Evolutionary conservation across 2,888 invertebrate genomes (phyloP), one percentile per base, ranked within the genome.

Genomic region (Agrochola lychnidis): DNA sequence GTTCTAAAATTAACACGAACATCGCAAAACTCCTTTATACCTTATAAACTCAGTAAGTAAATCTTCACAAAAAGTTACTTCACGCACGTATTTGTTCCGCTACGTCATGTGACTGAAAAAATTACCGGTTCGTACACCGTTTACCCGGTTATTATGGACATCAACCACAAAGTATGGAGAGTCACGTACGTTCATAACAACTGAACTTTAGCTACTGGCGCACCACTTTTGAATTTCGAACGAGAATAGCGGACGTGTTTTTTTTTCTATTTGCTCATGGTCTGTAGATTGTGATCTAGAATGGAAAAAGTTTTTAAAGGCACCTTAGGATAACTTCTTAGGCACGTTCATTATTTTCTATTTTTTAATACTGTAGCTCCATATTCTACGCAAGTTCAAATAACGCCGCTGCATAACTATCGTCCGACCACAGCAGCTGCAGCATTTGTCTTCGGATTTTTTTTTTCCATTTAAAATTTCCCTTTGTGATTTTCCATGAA

Each of bases 111-210:
- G 71, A 59, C 77, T 76, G 77, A 80, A 81, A 82, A 79, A 79
- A 59, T 73, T 85, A 80, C 77, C 73, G 72, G 79, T 81, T 73
- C 61, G 62, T 69, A 70, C 76, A 76, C 72, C 75, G 74, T 86
- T 88, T 81, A 81, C 73, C 68, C 76, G 25, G 81, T 86, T 84
- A 87, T 82, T 84, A 82, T 70, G 78, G 70, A 79, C 87, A 88
- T 87, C 87, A 85, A 84, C 82, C 84, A 77, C 79, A 80, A 81
- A 82, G 76, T 85, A 82, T 87, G 88, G 87, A 82, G 74, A 80
- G 92, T 92, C 94, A 95, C 94, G 94, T 92, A 84, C 92, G 80
- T 82, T 87, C 87, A 89, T 94, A 94, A 94, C 93, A 92, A 92
- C 92, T 89, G 83, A 94, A 94, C 91, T 94, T 94, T 90, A 80